A percentile compares a stretch with the other conserved stretches of the same genome.
Evolutionary conservation across 1,140 invertebrate genomes (phyloP).

Genomic region (Drosophila busckii): DNA sequence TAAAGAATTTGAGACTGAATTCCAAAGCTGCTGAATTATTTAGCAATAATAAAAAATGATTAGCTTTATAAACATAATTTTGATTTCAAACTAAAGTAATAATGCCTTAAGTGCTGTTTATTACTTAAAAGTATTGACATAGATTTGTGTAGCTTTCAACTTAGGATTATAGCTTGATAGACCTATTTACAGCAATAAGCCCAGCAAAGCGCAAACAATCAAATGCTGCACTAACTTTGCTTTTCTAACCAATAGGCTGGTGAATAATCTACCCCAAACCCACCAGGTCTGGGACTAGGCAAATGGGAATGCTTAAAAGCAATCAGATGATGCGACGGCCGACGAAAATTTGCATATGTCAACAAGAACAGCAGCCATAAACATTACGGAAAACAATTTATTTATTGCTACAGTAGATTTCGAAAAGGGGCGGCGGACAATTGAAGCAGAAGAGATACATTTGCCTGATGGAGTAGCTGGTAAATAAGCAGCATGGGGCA

Average conservation of each 20-base stretch:
- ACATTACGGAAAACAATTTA: conserved; percentile 63
- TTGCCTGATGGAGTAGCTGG: conserved; percentile 44
- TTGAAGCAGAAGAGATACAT: conserved; percentile 70
- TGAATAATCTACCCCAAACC: conserved; percentile 20
- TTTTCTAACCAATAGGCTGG: conserved; percentile 19
- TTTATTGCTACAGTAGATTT: conserved; percentile 41
- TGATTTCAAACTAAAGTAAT: no score
- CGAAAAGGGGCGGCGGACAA: conserved; percentile 6
- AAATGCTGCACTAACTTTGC: conserved; percentile 29
- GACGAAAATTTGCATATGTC: conserved; percentile 77
- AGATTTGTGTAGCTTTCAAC: no score
- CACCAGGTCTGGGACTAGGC: not conserved
- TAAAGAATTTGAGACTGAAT: no score
- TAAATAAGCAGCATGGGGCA: conserved; percentile 15
- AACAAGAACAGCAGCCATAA: conserved; percentile 61
- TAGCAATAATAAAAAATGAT: no score
- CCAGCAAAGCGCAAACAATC: conserved; percentile 44
- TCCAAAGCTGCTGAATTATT: no score
- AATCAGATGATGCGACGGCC: conserved; percentile 50
- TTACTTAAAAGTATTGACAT: no score
- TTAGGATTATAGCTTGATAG: no score
- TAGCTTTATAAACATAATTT: no score
- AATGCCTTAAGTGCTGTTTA: no score
- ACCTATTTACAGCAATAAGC: conserved; percentile 47
- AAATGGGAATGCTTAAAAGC: conserved; percentile 39